Evolutionary conservation across 1,140 invertebrate genomes (phyloP).

Genomic region (Phymastichus coffea): DNA sequence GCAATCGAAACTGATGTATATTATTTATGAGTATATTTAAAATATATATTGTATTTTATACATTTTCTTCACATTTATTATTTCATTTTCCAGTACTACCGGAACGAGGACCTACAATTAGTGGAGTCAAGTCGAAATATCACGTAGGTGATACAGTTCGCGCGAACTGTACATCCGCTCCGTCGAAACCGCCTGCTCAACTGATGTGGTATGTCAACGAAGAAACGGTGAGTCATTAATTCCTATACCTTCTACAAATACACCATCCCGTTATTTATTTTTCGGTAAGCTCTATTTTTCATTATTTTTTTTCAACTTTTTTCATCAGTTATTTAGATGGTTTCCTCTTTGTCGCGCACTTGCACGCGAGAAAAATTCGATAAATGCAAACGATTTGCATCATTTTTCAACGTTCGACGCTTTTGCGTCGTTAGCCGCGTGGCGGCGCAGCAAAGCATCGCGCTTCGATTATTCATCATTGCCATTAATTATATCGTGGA

Average conservation of each 20-base stretch:
- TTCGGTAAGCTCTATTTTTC: constrained; percentile 2
- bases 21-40: too few relatives aligned
- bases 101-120: constrained; percentile 78
- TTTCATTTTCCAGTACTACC: constrained; percentile 69
- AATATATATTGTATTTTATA: too few relatives aligned
- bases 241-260: constrained; percentile 2
- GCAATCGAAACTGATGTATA: too few relatives aligned
- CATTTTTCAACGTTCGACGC: constrained; percentile 6
- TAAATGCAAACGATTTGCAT: not conserved
- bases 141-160: constrained; percentile 77
- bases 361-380: not conserved
- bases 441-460: not conserved
- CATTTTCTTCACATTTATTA: too few relatives aligned
- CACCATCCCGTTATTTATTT: constrained; percentile 18
- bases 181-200: constrained; percentile 79
- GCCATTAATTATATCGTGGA: constrained; percentile 8
- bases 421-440: too few relatives aligned
- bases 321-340: not conserved
- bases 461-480: constrained; percentile 8
- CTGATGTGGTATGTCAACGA: constrained; percentile 88
- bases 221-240: constrained; percentile 66
- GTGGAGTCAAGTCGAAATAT: constrained; percentile 75
- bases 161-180: constrained; percentile 80
- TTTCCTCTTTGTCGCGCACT: not conserved
- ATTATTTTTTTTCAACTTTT: not conserved